Conservation (phyloP, 1,140 invertebrate genomes). For the Bombus sylvicola region DNA sequence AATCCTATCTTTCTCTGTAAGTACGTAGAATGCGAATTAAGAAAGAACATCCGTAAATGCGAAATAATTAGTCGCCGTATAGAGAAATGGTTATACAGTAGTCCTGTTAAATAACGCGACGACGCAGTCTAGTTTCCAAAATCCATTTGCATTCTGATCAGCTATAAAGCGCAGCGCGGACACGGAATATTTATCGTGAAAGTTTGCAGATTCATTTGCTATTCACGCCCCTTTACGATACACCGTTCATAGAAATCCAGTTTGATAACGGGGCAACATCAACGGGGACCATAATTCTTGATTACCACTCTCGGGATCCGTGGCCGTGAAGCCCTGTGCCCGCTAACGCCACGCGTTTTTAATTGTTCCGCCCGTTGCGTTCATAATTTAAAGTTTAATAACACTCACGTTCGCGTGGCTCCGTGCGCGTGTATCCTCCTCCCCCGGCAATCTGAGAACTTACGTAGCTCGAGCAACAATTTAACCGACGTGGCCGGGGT, state of each 20-base stretch:
- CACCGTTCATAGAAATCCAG: constrained; percentile 31
- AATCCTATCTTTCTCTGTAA: not conserved
- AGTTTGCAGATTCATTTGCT: constrained; percentile 40
- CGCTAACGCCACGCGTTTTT: constrained; percentile 8
- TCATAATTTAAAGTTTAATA: constrained; percentile 59
- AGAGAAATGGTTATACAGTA: not conserved
- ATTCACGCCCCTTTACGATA: constrained; percentile 20
- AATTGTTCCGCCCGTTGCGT: constrained; percentile 40
- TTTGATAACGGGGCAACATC: constrained; percentile 23
- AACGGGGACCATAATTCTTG: constrained; percentile 26
- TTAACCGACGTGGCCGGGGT: constrained; percentile 35
- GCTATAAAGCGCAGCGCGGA: constrained; percentile 22
- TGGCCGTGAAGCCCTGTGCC: not conserved
- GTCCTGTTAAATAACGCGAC: not conserved
- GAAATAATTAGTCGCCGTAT: not conserved
- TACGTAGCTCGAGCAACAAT: constrained; percentile 53
- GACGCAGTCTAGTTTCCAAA: constrained; percentile 15
- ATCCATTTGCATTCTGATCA: constrained; percentile 40
- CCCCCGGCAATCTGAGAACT: constrained; percentile 16
- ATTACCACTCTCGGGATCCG: constrained; percentile 6
- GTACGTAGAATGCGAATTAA: not conserved
- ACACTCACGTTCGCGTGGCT: constrained; percentile 26
- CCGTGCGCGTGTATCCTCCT: not conserved
- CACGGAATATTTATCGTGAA: constrained; percentile 29
- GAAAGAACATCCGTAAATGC: not conserved